These are phyloP conservation scores for Anser cygnoides DNA, from an alignment of 2,113 vertebrate genomes.

Conservation along the genomic window DNA sequence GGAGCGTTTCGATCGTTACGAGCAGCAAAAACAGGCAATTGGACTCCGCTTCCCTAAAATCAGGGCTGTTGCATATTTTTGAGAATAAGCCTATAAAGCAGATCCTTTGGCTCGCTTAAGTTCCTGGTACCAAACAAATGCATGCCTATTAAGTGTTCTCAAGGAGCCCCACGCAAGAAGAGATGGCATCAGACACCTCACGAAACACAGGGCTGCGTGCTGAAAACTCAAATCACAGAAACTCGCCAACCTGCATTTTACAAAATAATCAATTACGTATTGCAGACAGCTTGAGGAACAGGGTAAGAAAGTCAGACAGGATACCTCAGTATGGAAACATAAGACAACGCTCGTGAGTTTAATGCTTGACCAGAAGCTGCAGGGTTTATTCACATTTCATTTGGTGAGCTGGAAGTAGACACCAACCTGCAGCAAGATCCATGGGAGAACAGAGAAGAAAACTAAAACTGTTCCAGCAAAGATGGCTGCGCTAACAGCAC, in stretches of 20 bases:
- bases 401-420: background rate
- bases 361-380: background rate
- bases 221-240: background rate
- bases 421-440: background rate
- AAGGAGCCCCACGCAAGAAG: background rate
- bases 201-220: background rate
- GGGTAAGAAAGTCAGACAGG: background rate
- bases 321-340: accelerated
- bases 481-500: background rate
- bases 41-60: background rate
- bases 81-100: background rate
- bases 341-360: background rate
- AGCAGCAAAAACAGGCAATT: background rate
- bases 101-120: background rate
- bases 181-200: background rate
- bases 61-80: background rate
- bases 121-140: background rate
- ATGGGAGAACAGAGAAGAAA: background rate
- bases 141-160: accelerated
- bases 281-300: background rate
- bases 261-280: background rate
- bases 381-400: accelerated
- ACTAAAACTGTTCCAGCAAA: background rate
- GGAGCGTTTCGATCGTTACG: background rate
- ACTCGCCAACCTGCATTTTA: accelerated